Conservation (phyloP, 2,888 invertebrate species). For the Pyrochroa serraticornis region DNA sequence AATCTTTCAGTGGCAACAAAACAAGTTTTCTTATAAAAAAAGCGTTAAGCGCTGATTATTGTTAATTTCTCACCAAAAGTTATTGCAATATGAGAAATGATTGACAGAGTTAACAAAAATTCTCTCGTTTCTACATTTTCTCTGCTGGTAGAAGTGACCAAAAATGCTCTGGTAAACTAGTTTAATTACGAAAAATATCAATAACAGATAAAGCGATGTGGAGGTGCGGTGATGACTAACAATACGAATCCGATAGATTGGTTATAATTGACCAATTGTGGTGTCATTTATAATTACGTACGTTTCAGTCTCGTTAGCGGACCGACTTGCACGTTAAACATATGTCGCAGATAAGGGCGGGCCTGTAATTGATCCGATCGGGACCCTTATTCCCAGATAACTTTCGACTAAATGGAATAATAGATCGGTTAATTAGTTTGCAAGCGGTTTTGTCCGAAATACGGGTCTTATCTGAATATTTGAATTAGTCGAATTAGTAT, state of each 20-base stretch:
- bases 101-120: conserved; percentile 31
- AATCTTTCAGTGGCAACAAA: no score
- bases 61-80: conserved; percentile 17
- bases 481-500: conserved; percentile 9
- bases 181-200: conserved; percentile 19
- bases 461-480: conserved; percentile 38
- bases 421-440: conserved; percentile 29
- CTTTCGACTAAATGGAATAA: conserved; percentile 13
- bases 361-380: conserved; percentile 35
- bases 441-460: conserved; percentile 28
- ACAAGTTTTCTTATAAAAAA: no score
- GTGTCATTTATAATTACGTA: conserved; percentile 38
- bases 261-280: conserved; percentile 41
- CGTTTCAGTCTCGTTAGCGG: conserved; percentile 34
- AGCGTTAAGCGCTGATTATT: no score
- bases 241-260: conserved; percentile 33
- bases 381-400: conserved; percentile 28
- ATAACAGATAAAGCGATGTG: neutral
- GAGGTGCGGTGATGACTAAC: neutral
- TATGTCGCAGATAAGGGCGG: conserved; percentile 38
- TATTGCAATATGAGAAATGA: conserved; percentile 26
- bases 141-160: conserved; percentile 32
- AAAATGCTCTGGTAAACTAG: conserved; percentile 26
- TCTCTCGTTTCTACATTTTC: conserved; percentile 34
- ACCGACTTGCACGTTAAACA: conserved; percentile 27